Conservation (phyloP, 2,797 vertebrate genomes). For the Sebastiscus tertius region DNA sequence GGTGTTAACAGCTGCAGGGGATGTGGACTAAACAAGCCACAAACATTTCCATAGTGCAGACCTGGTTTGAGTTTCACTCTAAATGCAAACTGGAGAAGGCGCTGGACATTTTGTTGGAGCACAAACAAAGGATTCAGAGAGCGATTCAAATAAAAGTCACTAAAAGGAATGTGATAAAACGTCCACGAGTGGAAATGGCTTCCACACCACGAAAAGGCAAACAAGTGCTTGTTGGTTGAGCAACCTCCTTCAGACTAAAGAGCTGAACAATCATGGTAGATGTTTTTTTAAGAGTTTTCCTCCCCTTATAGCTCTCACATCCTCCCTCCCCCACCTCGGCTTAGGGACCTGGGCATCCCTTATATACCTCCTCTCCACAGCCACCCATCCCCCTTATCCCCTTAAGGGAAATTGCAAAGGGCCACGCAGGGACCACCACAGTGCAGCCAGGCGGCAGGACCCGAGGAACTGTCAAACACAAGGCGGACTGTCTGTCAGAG, state of each 20-base stretch:
- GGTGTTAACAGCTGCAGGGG: slow-evolving; percentile 71
- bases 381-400: slow-evolving; percentile 57
- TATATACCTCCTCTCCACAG: slow-evolving; percentile 26
- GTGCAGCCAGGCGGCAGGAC: slow-evolving; percentile 63
- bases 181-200: slow-evolving; percentile 31
- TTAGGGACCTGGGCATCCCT: slow-evolving; percentile 55
- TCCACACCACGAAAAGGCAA: slow-evolving; percentile 33
- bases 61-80: slow-evolving; percentile 42
- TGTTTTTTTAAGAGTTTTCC: not conserved
- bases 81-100: slow-evolving; percentile 28
- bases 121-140: slow-evolving; percentile 18
- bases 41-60: slow-evolving; percentile 65
- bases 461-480: slow-evolving; percentile 80
- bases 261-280: not conserved
- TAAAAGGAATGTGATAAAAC: slow-evolving; percentile 46
- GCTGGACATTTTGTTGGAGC: slow-evolving; percentile 24
- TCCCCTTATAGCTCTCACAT: not conserved
- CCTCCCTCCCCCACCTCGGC: slow-evolving; percentile 19
- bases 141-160: slow-evolving; percentile 27
- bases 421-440: slow-evolving; percentile 74
- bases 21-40: slow-evolving; percentile 60
- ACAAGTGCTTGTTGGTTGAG: slow-evolving; percentile 36
- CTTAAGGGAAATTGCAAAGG: slow-evolving; percentile 57
- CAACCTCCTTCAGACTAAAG: not conserved
- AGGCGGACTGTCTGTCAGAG: slow-evolving; percentile 76